Evolutionary conservation across 1,140 invertebrate species (phyloP), one percentile per base, ranked within the genome.

Genomic region (Ooceraea biroi): DNA sequence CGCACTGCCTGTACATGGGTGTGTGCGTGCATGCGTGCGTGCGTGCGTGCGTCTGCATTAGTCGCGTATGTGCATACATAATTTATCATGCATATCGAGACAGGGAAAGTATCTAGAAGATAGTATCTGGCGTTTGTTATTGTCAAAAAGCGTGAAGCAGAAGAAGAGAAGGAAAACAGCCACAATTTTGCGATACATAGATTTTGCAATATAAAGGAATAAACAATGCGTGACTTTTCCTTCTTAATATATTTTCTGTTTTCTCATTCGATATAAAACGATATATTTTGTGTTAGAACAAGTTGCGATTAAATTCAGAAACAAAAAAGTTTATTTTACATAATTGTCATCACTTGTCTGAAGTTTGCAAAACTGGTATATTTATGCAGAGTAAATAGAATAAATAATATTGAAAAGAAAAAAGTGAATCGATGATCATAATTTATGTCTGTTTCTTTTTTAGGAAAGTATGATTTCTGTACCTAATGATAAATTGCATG

Each of bases 11-110:
- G 36, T 71, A 73, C 74, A 41, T 46, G 36, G 7, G 36, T 36
- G 41, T 27, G n/a, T 3, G 41, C 61, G 50, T 60, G 65, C 41
- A 36, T 57, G 57, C 63, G 52, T 85, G 61, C 44, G 25, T 74
- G 17, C 73, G 46, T 82, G 71, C 86, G 82, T 73, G 86, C 73
- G 71, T 73, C n/a, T 63, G 82, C 77, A 86, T 86, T 89, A 89
- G 73, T 68, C 69, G 69, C 65, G 85, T 82, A 86, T 86, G 84
- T 89, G 88, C 88, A 89, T 89, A 84, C 58, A 84, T 89, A 89
- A 89, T 89, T 89, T 88, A 89, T 88, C 76, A 36, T 7, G 84
- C 74, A 71, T 71, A 87, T 77, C 83, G 87, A 88, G 78, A 73
- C 44, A 36, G 36, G 36, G 66, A 68, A 7, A 36, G 78, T 69